Base-by-base conservation (phyloP, 2,888 invertebrate species). In the Mayetiola destructor region DNA sequence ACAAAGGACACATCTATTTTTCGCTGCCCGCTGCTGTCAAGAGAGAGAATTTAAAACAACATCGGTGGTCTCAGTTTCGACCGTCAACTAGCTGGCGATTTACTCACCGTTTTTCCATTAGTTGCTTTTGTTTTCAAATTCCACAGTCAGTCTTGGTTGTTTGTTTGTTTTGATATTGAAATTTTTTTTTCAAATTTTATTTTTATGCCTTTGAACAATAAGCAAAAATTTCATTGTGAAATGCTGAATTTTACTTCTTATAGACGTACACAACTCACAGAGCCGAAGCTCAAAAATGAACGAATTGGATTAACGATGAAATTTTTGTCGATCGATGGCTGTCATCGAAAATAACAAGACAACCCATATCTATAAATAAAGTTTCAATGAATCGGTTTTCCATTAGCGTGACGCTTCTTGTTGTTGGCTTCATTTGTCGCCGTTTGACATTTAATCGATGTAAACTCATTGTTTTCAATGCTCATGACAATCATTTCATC, bases 281-380 rank as follows among this genome's bases (percentile, higher is more conserved):
- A n/a, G n/a, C n/a, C n/a, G n/a, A n/a, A n/a, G n/a, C n/a, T n/a
- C n/a, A n/a, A n/a, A n/a, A n/a, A n/a, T n/a, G n/a, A n/a, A n/a
- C n/a, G n/a, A n/a, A n/a, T n/a, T n/a, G n/a, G n/a, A n/a, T n/a
- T n/a, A n/a, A n/a, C n/a, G n/a, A n/a, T n/a, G n/a, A n/a, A n/a
- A n/a, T n/a, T n/a, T 48, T n/a, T 48, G 48, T 9, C 48, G 29
- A 48, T 48, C 48, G 27, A 48, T 27, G 37, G 48, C 48, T 48
- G 48, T 48, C 48, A 48, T 48, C 27, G 23, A 23, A 27, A 48
- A 48, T 9, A 48, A 48, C 48, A 48, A 14, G 48, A 48, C 48
- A 48, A 48, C 48, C 42, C 42, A 42, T 23, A 23, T 27, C 48
- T 48, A 48, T 48, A 48, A 48, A 48, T 48, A 48, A 16, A 16